Evolutionary conservation across 2,113 vertebrate genomes (phyloP).

Genomic region (Limnothrissa miodon): DNA sequence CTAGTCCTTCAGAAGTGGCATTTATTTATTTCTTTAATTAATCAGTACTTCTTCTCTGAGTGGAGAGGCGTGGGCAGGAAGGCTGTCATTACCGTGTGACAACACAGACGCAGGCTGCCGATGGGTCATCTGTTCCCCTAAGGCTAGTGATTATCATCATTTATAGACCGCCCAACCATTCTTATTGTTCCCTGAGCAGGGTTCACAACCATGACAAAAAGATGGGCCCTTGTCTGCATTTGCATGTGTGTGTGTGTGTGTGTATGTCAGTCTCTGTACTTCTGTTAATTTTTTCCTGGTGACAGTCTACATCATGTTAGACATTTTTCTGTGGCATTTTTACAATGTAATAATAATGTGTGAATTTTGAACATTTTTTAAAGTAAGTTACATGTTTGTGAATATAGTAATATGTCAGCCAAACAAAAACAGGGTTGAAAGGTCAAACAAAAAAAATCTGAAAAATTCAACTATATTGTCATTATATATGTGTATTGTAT

Average conservation of each 20-base stretch:
- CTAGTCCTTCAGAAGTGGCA: not conserved
- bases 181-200: not conserved
- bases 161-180: not conserved
- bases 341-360: not conserved
- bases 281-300: not conserved
- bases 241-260: not conserved
- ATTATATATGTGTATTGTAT: too few species aligned
- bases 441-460: not conserved
- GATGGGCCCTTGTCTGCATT: not conserved
- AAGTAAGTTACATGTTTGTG: too few species aligned
- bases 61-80: not conserved
- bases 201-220: not conserved
- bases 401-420: not conserved
- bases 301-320: not conserved
- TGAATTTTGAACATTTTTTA: too few species aligned
- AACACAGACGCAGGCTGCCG: not conserved
- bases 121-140: not conserved
- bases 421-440: not conserved
- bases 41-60: not conserved
- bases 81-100: not conserved
- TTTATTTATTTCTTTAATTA: conserved; percentile 3
- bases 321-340: too few species aligned
- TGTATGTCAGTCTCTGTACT: not conserved
- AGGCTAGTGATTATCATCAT: conserved; percentile 4
- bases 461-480: too few species aligned